A percentile compares a stretch with the other conserved stretches of the same genome.
Conservation (phyloP, 2,797 vertebrate species). For the Gymnothorax javanicus region DNA sequence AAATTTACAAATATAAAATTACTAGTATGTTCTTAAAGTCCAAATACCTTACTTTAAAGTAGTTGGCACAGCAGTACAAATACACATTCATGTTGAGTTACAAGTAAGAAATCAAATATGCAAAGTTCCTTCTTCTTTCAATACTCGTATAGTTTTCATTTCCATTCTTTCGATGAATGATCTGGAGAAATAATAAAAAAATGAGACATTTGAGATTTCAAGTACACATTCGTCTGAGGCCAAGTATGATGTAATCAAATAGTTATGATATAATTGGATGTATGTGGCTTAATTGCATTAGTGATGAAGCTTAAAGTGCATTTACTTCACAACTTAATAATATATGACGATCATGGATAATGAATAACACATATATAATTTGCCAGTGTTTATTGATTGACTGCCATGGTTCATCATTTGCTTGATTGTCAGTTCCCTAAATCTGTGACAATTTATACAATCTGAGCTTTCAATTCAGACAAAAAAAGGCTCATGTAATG, state of each 20-base stretch:
- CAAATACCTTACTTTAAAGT: slow-evolving; percentile 33
- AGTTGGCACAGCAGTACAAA: background rate
- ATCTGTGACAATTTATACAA: background rate
- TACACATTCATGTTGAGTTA: background rate
- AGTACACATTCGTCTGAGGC: background rate
- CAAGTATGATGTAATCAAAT: background rate
- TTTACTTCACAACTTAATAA: background rate
- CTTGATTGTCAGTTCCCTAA: background rate
- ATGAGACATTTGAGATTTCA: background rate
- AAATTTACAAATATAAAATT: background rate
- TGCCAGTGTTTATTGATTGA: background rate
- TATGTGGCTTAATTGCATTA: background rate
- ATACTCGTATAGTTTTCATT: slow-evolving; percentile 35
- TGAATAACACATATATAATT: background rate
- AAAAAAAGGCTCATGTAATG: background rate
- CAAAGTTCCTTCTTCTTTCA: slow-evolving; percentile 33
- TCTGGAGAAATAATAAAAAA: slow-evolving; percentile 43
- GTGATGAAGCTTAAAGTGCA: background rate
- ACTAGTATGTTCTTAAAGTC: slow-evolving; percentile 10
- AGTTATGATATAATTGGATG: background rate
- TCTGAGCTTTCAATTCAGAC: background rate
- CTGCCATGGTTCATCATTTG: background rate
- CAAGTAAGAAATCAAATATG: slow-evolving; percentile 26
- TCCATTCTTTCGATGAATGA: slow-evolving; percentile 32
- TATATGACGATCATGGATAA: background rate